Evolutionary conservation across 2,888 invertebrate genomes (phyloP), one percentile per base, ranked within the genome.

Genomic region (Drosophila cognata): DNA sequence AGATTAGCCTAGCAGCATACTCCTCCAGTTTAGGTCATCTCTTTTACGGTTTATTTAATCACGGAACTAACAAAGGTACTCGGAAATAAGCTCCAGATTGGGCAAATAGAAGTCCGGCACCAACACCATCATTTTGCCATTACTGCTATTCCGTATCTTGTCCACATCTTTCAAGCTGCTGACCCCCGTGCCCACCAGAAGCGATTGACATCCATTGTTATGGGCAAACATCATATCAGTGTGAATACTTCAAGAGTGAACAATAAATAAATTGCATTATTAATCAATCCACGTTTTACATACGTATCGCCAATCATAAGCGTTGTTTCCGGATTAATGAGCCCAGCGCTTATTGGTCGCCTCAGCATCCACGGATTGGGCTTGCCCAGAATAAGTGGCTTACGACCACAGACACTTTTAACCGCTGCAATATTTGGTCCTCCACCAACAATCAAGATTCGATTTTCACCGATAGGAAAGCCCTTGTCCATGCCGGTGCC

Each of bases 281-380:
- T 4, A 11, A 31, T 11, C 18, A 10, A 31, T 1, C 43, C 8
- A 16, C 16, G 21, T 10, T 16, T 3, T 18, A 75, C 87, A 68
- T 31, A 88, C 87, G 84, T 89, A 50, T 88, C 87, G 18, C 87
- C 87, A 25, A 88, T 66, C 77, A 88, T 79, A 0, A 88, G 74
- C 5, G 87, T 88, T 7, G 65, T 83, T 13, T 76, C 68, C 4
- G 84, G 84, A 56, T 87, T 66, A 1, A 89, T 62, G 0, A 38
- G 2, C 0, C 74, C 81, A 4, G 31, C 33, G 3, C 11, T 18
- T 1, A 56, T 7, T n/a, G 70, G 55, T 5, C 51, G 53, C 1
- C 36, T 31, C 4, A 71, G 36, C 65, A 89, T 77, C 68, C 66
- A 74, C 1, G 89, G 87, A 81, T 88, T 88, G 2, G 87, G 87